These are phyloP conservation scores for Helicoverpa zea DNA, from an alignment of 1,140 invertebrate genomes.

Conservation along the genomic window DNA sequence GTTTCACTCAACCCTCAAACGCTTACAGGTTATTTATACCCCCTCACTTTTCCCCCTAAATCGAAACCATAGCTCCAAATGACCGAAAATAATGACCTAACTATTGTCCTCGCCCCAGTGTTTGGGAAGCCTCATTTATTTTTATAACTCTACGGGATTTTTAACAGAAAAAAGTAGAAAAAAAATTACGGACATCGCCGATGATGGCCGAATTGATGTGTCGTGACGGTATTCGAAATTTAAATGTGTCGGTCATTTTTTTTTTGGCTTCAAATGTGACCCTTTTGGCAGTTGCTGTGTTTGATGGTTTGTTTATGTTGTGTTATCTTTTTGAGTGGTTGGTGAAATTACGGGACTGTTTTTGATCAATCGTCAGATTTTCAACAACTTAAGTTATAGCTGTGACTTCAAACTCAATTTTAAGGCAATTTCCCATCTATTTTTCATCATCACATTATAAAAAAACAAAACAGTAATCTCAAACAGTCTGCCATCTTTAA, in stretches of 20 bases:
- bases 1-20: constrained; percentile 62
- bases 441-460: background rate
- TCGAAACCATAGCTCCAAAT: constrained; percentile 74
- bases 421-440: no score
- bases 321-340: constrained; percentile 34
- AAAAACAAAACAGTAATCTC: constrained; percentile 11
- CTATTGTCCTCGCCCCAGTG: constrained; percentile 82
- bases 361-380: background rate
- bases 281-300: constrained; percentile 38
- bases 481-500: background rate
- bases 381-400: background rate
- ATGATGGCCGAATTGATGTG: constrained; percentile 76
- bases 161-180: constrained; percentile 73
- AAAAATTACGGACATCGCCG: constrained; percentile 62
- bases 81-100: constrained; percentile 83
- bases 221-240: constrained; percentile 66
- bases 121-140: constrained; percentile 84
- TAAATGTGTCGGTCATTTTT: constrained; percentile 49
- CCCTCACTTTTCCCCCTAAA: constrained; percentile 53
- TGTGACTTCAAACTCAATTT: no score
- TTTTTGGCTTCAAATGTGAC: constrained; percentile 35
- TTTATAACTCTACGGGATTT: constrained; percentile 83
- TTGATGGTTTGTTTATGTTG: constrained; percentile 23
- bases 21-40: constrained; percentile 70
- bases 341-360: background rate